phyloP scores from a whole-genome alignment of 2,888 invertebrate species.

The Deilephila porcellus region DNA sequence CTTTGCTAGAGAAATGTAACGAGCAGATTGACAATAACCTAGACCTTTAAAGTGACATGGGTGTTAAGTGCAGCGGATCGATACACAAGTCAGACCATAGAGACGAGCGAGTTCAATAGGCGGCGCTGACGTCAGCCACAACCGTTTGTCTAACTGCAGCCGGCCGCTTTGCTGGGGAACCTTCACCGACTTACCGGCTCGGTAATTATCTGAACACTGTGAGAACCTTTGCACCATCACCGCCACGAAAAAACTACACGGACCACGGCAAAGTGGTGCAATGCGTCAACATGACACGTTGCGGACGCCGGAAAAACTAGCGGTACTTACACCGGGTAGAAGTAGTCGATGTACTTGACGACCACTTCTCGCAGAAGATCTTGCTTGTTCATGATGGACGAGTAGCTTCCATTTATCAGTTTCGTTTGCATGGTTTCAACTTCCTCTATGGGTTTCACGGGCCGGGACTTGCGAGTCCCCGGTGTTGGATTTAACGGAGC shows the following conservation, averaged over 20 bases:
- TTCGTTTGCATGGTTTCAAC: conserved; percentile 83
- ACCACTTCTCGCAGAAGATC: conserved; percentile 88
- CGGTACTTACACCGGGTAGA: conserved; percentile 88
- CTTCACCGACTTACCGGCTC: conserved; percentile 82
- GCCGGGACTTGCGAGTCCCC: conserved; percentile 70
- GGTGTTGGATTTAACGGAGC: conserved; percentile 65
- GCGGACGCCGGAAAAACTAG: conserved; percentile 47
- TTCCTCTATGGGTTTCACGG: conserved; percentile 60
- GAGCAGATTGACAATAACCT: conserved; percentile 34
- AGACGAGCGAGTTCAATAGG: conserved; percentile 70
- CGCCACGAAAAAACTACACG: conserved; percentile 45
- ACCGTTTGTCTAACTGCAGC: conserved; percentile 62
- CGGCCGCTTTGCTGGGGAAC: conserved; percentile 73
- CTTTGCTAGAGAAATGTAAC: conserved; percentile 9
- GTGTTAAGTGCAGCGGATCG: conserved; percentile 75
- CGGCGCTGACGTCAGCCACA: conserved; percentile 75
- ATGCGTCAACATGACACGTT: conserved; percentile 59
- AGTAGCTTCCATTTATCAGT: conserved; percentile 86
- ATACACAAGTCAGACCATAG: conserved; percentile 71
- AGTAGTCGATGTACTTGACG: conserved; percentile 89
- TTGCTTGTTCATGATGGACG: conserved; percentile 87
- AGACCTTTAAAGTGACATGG: conserved; percentile 50
- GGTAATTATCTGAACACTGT: conserved; percentile 67
- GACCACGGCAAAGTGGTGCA: conserved; percentile 57
- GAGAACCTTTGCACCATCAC: conserved; percentile 67